Base-by-base conservation (phyloP, 1,140 invertebrate species). In the Lerema accius region DNA sequence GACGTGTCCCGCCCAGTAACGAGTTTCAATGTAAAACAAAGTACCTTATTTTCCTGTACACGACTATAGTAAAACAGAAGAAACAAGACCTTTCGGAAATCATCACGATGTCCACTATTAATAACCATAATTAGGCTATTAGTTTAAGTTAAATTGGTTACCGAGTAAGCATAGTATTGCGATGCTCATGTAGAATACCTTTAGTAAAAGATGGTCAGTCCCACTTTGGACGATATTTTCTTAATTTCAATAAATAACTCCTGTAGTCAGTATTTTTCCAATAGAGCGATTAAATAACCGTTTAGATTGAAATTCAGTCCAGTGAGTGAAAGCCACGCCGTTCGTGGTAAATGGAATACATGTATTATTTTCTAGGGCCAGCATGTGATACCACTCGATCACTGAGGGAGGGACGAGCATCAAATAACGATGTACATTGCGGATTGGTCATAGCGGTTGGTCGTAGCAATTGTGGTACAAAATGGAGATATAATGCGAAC, bases 1-100 rank as follows among this genome's bases (percentile, higher is more conserved):
- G 13, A n/a, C n/a, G n/a, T n/a, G 10, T 42, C 35, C n/a, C 37
- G 11, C 17, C 3, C 1, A 55, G 4, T 15, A 42, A 42, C 9
- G n/a, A n/a, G n/a, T 43, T 43, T 15, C 43, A 23, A 45, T 56
- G 32, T 43, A 9, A 56, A 45, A 56, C 40, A 32, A 45, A 56
- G 6, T 43, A 19, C 5, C 45, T 56, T 23, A 56, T 45, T 16
- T 5, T 37, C 26, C 13, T 14, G 9, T n/a, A n/a, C 19, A 42
- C 10, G 7, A 42, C 23, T 15, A 55, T n/a, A 15, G n/a, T n/a
- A 4, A 45, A 32, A 32, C 13, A 43, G 10, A 35, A 56, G 14
- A 56, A 45, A 45, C 40, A 56, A 56, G 40, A 35, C 3, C 40
- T 37, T 40, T 55, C 51, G 16, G 37, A 42, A 5, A 14, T 14